Evolutionary conservation across 2,888 invertebrate genomes (phyloP), one percentile per base, ranked within the genome.

Genomic region (Nomada ruficornis): DNA sequence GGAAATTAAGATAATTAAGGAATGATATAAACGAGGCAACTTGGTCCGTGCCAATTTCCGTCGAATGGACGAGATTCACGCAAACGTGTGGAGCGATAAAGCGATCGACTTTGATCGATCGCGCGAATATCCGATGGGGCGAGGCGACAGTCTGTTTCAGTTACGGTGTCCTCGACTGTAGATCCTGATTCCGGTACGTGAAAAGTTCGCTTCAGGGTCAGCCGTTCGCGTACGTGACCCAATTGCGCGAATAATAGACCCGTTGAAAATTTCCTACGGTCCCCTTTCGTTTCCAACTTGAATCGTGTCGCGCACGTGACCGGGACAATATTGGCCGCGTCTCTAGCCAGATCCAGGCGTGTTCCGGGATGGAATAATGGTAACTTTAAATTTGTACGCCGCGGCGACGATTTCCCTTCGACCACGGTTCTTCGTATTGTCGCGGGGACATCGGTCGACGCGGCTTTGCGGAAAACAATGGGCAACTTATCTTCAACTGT

Each of bases 1-100:
- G 75, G 72, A 76, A 62, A 76, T 76, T 62, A 62, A 62, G 72
- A 62, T 71, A 76, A 76, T 72, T 42, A 63, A 54, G 20, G 15
- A 20, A 47, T 26, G 29, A 60, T 20, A 60, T 60, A 60, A 70
- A 59, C 76, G 57, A 42, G 76, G 42, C 42, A 75, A 52, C 50
- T 29, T 62, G 59, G 60, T 55, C 60, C 59, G 59, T 52, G 55
- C 60, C 65, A 65, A 77, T 76, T 77, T 65, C 59, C 65, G 64
- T 73, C 29, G 57, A 59, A 65, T 59, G 18, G 64, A 29, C 36
- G 18, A 26, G 47, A 70, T 70, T 70, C 70, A 29, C 15, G 36
- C 29, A 47, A 50, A 60, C 59, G 70, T 18, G 59, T 2, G 36
- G 50, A 20, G 15, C 42, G 63, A 63, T 23, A 63, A 62, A 54